These are phyloP conservation scores for Notarius quadriscutis DNA, from an alignment of 2,113 vertebrate genomes.

Conservation along the genomic window DNA sequence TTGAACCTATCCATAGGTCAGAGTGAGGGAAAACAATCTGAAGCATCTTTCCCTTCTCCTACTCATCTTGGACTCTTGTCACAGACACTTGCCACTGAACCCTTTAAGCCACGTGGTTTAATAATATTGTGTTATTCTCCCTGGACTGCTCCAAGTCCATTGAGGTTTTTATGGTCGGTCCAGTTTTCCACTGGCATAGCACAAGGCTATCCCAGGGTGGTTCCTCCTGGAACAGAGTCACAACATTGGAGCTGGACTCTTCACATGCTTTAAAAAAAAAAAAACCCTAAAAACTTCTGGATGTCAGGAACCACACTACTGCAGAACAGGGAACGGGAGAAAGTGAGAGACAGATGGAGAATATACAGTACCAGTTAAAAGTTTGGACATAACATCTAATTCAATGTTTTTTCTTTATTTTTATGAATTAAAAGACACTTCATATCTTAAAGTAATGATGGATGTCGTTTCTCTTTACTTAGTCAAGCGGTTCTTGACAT, in stretches of 20 bases:
- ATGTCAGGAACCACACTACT: slow-evolving; percentile 61
- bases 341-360: slow-evolving; percentile 23
- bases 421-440: too few relatives aligned
- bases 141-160: slow-evolving; percentile 75
- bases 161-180: slow-evolving; percentile 81
- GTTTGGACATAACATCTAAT: too few relatives aligned
- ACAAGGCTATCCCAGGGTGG: slow-evolving; percentile 79
- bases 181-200: slow-evolving; percentile 81
- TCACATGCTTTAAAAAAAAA: slow-evolving; percentile 54
- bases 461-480: too few relatives aligned
- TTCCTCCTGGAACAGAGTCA: slow-evolving; percentile 76
- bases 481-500: too few relatives aligned
- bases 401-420: too few relatives aligned
- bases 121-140: slow-evolving; percentile 75
- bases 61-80: slow-evolving; percentile 61
- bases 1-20: background rate
- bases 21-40: background rate
- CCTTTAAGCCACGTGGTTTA: slow-evolving; percentile 81
- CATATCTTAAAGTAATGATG: too few relatives aligned
- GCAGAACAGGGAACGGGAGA: slow-evolving; percentile 14
- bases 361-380: too few relatives aligned
- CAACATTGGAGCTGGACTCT: slow-evolving; percentile 67
- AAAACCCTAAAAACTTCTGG: slow-evolving; percentile 27
- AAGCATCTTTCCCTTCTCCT: slow-evolving; percentile 32
- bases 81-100: slow-evolving; percentile 81